phyloP scores from a whole-genome alignment of 2,797 vertebrate species.

The Craterocephalus amniculus region DNA sequence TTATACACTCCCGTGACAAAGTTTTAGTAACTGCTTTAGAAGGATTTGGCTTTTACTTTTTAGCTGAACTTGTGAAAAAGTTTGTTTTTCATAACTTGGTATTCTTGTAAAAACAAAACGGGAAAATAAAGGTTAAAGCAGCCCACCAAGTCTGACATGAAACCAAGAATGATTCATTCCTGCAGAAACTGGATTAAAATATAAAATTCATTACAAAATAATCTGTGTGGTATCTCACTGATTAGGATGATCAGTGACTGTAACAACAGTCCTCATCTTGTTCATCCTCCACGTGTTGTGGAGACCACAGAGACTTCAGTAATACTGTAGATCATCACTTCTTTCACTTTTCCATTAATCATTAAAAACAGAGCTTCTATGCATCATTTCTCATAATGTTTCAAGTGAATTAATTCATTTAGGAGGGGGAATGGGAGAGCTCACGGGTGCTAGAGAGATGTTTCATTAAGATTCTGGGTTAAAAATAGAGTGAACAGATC shows the following conservation, averaged over 20 bases:
- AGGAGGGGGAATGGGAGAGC: slow-evolving; percentile 33
- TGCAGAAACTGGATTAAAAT: not conserved
- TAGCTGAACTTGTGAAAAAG: not conserved
- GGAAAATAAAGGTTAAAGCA: too few relatives aligned
- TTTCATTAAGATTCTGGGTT: slow-evolving; percentile 78
- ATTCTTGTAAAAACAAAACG: not conserved
- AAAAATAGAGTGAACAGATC: slow-evolving; percentile 73
- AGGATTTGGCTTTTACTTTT: not conserved
- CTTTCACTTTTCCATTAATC: slow-evolving; percentile 51
- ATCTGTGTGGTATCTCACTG: slow-evolving; percentile 18
- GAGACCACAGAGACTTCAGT: slow-evolving; percentile 15
- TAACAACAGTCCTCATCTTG: slow-evolving; percentile 30
- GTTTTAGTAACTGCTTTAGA: not conserved
- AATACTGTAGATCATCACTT: slow-evolving; percentile 42
- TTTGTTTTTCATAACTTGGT: not conserved
- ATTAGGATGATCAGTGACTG: slow-evolving; percentile 47
- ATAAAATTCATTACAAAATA: slow-evolving; percentile 33
- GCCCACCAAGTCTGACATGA: not conserved
- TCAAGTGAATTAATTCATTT: slow-evolving; percentile 70
- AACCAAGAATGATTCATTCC: not conserved
- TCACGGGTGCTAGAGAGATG: slow-evolving; percentile 52
- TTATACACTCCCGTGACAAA: not conserved
- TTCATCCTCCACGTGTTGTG: slow-evolving; percentile 23
- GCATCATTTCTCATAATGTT: slow-evolving; percentile 63
- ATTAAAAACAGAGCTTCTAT: slow-evolving; percentile 49